Base-by-base conservation (phyloP, 2,113 vertebrate genomes). In the Lota lota region DNA sequence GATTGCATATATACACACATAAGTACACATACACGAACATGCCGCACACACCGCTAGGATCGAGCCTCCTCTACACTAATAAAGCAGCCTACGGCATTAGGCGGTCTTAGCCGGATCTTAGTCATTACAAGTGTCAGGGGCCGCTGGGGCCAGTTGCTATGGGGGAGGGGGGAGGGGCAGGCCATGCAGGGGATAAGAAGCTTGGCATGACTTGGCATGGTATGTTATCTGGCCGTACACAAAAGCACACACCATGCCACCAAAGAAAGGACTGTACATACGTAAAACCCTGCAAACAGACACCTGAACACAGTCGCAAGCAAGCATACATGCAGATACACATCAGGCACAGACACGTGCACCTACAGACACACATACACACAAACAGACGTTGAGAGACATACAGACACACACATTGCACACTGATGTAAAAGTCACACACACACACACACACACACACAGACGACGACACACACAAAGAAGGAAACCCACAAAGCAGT, bases 81-180 rank as follows among this genome's bases (percentile, higher is more conserved):
- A 84, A 84, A 89, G 78, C 83, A 83, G 82, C 81, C 79, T 77
- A 66, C 83, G 81, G 84, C 80, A 78, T 85, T 81, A 84, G 73
- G 73, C 81, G 56, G 77, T 85, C 83, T 83, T 83, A 86, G 81
- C 70, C 85, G 80, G 79, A 86, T 84, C 24, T 24, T 24, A 84
- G 85, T 79, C 88, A 88, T 87, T 89, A 89, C 84, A 84, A 81
- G 81, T 83, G 87, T 78, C 84, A 88, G 84, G 81, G 84, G 81
- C 81, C 81, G 85, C 84, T 84, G 79, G 83, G 76, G 84, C 82
- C 76, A 4, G 2, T 2, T 24, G 24, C 24, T 24, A 24, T 24
- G 24, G 24, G 24, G 24, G 24, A 4, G 24, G 24, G 24, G 2
- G 24, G 24, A n/a, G 2, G 2, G 2, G 24, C 24, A 24, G 24